Conservation (phyloP, 2,888 invertebrate genomes). For the Troides aeacus region DNA sequence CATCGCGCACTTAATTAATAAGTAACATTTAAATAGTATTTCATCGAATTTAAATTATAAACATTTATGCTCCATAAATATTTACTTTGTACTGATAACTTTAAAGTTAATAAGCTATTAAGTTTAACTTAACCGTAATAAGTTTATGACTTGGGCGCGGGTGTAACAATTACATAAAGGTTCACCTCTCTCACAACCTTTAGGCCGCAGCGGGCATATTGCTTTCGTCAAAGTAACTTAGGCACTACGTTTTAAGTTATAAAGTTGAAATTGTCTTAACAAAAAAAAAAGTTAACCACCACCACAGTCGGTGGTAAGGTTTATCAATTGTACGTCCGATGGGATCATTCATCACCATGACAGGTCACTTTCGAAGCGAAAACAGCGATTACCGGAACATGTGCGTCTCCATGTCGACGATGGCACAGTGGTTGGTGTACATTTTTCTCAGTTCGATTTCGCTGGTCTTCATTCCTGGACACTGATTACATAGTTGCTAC, state of each 20-base stretch:
- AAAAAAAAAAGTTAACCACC: background rate
- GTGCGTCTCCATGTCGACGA: background rate
- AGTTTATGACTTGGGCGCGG: conserved; percentile 36
- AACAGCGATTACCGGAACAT: conserved; percentile 15
- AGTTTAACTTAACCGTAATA: background rate
- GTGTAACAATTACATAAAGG: conserved; percentile 47
- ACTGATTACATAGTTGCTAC: too few species aligned
- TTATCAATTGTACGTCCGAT: conserved; percentile 13
- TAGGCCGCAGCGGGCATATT: conserved; percentile 44
- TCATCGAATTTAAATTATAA: too few species aligned
- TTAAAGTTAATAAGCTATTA: too few species aligned
- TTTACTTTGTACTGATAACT: too few species aligned
- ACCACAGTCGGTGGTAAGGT: background rate
- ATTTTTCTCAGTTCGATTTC: background rate
- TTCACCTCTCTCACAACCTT: conserved; percentile 66
- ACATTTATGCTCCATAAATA: too few species aligned
- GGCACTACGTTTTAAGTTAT: background rate
- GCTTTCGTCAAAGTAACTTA: conserved; percentile 24
- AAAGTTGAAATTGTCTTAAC: conserved; percentile 8
- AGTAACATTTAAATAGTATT: too few species aligned
- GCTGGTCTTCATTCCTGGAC: too few species aligned
- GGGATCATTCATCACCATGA: conserved; percentile 20
- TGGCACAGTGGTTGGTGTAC: too few species aligned
- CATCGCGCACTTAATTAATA: too few species aligned
- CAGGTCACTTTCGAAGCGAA: conserved; percentile 27